phyloP scores from a whole-genome alignment of 2,888 invertebrate species.

The Chrysodeixis includens region DNA sequence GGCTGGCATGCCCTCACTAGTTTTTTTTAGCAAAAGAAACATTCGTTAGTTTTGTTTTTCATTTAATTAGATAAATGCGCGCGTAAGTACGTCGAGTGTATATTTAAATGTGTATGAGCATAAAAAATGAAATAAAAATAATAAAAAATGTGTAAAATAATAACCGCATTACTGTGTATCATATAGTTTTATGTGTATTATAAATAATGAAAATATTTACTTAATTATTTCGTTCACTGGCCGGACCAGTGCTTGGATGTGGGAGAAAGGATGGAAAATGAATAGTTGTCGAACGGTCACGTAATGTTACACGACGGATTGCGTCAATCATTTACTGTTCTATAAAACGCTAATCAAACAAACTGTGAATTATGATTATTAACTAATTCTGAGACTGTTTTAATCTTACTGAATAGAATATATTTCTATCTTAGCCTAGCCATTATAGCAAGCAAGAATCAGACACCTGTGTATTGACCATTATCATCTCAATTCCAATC shows the following conservation, averaged over 20 bases:
- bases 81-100: constrained; percentile 46
- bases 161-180: constrained; percentile 74
- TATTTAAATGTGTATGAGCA: constrained; percentile 55
- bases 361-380: not conserved
- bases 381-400: constrained; percentile 1
- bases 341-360: not conserved
- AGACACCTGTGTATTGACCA: not conserved
- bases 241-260: constrained; percentile 71
- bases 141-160: constrained; percentile 68
- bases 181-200: constrained; percentile 80
- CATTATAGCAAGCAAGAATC: not conserved
- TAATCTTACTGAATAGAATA: not conserved
- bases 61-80: constrained; percentile 33
- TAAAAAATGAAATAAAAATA: constrained; percentile 54
- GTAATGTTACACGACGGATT: constrained; percentile 6
- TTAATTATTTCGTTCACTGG: constrained; percentile 69
- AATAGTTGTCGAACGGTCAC: constrained; percentile 16
- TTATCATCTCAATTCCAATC: not conserved
- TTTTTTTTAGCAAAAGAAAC: constrained; percentile 54
- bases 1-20: constrained; percentile 43
- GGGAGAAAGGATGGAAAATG: constrained; percentile 27
- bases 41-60: constrained; percentile 51
- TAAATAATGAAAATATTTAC: constrained; percentile 56
- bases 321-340: too few species aligned
- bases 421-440: not conserved